Percentiles rank a stretch among this genome's conserved stretches.
Conservation (phyloP, 2,888 invertebrate genomes). For the Phyto melanocephala region DNA sequence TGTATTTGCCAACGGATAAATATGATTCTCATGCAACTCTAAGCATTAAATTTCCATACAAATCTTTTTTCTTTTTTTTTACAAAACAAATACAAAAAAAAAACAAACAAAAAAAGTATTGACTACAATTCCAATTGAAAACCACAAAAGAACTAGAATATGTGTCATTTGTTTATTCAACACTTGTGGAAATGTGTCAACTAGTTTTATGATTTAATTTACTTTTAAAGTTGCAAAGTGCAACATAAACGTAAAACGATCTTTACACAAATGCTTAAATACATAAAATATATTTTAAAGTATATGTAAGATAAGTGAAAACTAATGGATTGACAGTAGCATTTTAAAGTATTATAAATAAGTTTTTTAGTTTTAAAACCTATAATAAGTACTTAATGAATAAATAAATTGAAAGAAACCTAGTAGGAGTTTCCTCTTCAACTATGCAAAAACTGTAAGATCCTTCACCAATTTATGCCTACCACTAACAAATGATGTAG, state of each 20-base stretch:
- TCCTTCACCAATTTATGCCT: no score
- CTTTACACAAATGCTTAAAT: background rate
- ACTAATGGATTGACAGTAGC: no score
- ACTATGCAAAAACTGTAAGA: no score
- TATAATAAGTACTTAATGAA: no score
- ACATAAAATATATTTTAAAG: background rate
- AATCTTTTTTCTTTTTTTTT: conserved; percentile 5
- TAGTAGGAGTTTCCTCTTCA: no score
- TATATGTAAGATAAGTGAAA: no score
- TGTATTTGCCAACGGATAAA: conserved; percentile 29
- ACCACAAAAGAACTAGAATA: conserved; percentile 54
- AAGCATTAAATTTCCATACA: conserved; percentile 50
- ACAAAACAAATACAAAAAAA: conserved; percentile 30
- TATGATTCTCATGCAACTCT: conserved; percentile 38
- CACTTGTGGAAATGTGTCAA: conserved; percentile 58
- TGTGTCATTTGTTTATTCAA: conserved; percentile 61
- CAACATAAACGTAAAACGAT: background rate
- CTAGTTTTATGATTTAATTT: conserved; percentile 52
- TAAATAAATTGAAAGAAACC: no score
- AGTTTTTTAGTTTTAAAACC: no score
- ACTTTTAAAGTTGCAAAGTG: background rate
- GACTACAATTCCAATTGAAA: conserved; percentile 60
- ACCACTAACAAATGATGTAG: no score
- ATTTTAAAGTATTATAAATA: no score
- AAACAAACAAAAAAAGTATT: conserved; percentile 40